Percentiles rank a stretch among this genome's conserved stretches.
These are phyloP conservation scores for Petrolisthes manimaculis DNA, from an alignment of 2,888 invertebrate genomes.

Conservation along the genomic window DNA sequence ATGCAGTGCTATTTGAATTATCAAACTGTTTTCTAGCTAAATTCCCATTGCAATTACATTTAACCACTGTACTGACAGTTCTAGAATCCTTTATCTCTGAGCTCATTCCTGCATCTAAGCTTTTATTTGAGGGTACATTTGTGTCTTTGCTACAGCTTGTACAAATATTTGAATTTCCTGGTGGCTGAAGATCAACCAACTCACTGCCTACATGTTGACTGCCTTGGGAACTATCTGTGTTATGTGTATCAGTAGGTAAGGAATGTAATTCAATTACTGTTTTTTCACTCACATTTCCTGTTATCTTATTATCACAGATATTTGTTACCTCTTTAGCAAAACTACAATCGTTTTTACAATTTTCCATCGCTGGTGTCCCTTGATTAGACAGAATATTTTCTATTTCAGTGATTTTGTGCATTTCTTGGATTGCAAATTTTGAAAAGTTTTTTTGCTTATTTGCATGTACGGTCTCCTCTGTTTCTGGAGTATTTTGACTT, in stretches of 20 bases:
- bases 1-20: no score
- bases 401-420: neutral
- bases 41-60: neutral
- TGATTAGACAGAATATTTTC: neutral
- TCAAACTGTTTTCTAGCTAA: no score
- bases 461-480: neutral
- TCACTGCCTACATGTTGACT: neutral
- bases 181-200: neutral
- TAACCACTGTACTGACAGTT: neutral
- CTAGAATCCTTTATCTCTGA: neutral
- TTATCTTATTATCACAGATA: slow-evolving; percentile 31
- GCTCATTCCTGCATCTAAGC: neutral
- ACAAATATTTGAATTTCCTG: neutral
- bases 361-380: neutral
- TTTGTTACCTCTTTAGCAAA: neutral
- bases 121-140: neutral
- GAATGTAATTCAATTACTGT: slow-evolving; percentile 14
- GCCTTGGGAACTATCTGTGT: neutral
- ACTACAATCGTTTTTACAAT: neutral
- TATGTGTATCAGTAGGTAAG: slow-evolving; percentile 14
- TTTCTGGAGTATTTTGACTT: neutral
- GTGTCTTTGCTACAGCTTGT: neutral
- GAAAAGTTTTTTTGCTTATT: neutral
- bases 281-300: neutral
- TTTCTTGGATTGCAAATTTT: neutral